A percentile compares a stretch with the other conserved stretches of the same genome.
phyloP scores from a whole-genome alignment of 2,113 vertebrate species.

The Phocoena phocoena region DNA sequence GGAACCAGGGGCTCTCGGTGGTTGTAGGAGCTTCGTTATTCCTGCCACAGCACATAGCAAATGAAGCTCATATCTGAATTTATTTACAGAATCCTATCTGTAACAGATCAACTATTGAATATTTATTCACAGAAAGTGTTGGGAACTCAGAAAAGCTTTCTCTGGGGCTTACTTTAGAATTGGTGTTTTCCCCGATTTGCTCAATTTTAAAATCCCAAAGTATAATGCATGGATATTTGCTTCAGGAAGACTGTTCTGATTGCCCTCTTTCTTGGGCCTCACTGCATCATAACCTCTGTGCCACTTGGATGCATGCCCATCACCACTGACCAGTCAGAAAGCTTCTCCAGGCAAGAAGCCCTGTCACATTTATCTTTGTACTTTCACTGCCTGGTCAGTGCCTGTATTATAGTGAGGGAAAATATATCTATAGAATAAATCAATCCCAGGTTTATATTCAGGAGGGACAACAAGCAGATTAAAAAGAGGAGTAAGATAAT shows the following conservation, averaged over 20 bases:
- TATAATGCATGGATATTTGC: not conserved
- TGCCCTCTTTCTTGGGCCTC: not conserved
- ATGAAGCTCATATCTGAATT: constrained; percentile 22
- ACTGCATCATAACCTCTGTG: not conserved
- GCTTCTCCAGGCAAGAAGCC: not conserved
- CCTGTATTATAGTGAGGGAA: not conserved
- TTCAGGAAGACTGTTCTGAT: not conserved
- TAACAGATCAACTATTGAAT: constrained; percentile 46
- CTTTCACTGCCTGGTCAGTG: not conserved
- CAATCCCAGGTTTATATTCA: not conserved
- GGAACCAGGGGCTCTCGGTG: not conserved
- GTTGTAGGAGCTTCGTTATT: not conserved
- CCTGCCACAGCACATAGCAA: not conserved
- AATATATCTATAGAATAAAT: not conserved
- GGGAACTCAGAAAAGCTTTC: not conserved
- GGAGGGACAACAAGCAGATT: not conserved
- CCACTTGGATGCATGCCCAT: not conserved
- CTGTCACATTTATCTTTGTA: not conserved
- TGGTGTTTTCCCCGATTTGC: not conserved
- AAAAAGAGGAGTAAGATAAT: not conserved
- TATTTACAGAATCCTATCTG: constrained; percentile 36
- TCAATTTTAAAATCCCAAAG: not conserved
- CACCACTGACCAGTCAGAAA: not conserved
- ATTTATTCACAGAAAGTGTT: constrained; percentile 35
- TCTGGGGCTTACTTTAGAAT: constrained; percentile 31